These are phyloP conservation scores for Pectinophora gossypiella DNA, from an alignment of 1,140 invertebrate species.

Conservation along the genomic window DNA sequence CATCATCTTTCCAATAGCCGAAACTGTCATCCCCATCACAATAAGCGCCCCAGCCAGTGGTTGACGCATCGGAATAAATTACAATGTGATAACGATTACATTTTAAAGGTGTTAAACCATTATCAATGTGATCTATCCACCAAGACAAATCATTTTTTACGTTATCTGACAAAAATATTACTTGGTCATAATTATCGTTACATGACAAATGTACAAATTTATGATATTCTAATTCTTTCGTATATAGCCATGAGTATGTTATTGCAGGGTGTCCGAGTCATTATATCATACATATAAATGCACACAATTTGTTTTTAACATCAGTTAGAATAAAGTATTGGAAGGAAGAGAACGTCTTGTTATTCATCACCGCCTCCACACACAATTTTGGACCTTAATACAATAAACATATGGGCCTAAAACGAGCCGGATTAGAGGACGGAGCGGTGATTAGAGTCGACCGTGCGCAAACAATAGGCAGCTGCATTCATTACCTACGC, in stretches of 20 bases:
- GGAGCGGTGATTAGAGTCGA: not conserved
- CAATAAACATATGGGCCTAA: not conserved
- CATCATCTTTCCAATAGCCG: no score
- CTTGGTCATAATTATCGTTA: not conserved
- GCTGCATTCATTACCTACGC: not conserved
- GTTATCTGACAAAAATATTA: not conserved
- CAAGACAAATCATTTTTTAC: slow-evolving; percentile 1
- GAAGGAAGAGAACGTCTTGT: no score
- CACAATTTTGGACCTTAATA: no score
- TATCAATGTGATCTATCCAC: not conserved
- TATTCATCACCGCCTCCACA: no score
- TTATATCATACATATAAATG: no score
- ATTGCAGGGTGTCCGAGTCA: no score
- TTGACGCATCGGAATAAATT: slow-evolving; percentile 2
- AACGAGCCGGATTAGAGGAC: not conserved
- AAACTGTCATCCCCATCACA: no score
- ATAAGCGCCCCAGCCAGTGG: not conserved
- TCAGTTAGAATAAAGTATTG: no score
- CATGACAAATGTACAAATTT: not conserved
- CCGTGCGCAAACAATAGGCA: not conserved
- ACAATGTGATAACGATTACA: not conserved
- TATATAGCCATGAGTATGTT: not conserved
- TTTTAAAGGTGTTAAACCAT: not conserved
- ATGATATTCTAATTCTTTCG: not conserved
- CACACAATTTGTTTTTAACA: no score